Evolutionary conservation across 2,797 vertebrate species (phyloP).

Genomic region (Gallinago nigripennis): DNA sequence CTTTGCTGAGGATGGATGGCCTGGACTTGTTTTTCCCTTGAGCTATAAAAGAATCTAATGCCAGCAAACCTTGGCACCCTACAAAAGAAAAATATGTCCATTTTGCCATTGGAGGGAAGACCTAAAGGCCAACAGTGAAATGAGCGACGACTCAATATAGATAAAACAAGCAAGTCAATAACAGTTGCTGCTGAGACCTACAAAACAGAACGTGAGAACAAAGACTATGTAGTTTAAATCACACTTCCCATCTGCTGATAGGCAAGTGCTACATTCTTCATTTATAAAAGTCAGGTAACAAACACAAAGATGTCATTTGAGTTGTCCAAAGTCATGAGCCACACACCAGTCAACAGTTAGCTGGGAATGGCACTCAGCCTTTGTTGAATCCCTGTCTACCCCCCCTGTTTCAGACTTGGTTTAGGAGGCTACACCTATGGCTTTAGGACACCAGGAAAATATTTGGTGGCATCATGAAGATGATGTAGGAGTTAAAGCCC

Average conservation of each 20-base stretch:
- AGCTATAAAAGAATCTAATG: neutral
- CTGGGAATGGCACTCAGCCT: neutral
- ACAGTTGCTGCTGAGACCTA: neutral
- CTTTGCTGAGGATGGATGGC: neutral
- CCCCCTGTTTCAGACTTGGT: neutral
- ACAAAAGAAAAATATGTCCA: neutral
- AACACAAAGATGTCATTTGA: neutral
- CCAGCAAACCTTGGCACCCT: neutral
- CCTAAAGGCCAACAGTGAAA: neutral
- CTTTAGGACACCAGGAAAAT: neutral
- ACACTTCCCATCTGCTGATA: constrained; percentile 10
- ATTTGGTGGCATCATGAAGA: neutral
- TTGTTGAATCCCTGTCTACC: neutral
- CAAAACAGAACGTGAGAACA: neutral
- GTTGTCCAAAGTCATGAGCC: neutral
- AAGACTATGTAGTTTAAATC: neutral
- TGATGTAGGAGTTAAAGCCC: neutral
- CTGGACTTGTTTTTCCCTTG: neutral
- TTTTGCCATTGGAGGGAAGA: neutral
- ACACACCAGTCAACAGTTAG: neutral
- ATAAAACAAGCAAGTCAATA: neutral
- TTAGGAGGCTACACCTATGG: neutral
- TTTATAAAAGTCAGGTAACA: neutral
- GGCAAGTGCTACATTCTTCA: neutral
- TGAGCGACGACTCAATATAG: neutral